Evolutionary conservation across 2,888 invertebrate genomes (phyloP).

Genomic region (Cybosia mesomella): DNA sequence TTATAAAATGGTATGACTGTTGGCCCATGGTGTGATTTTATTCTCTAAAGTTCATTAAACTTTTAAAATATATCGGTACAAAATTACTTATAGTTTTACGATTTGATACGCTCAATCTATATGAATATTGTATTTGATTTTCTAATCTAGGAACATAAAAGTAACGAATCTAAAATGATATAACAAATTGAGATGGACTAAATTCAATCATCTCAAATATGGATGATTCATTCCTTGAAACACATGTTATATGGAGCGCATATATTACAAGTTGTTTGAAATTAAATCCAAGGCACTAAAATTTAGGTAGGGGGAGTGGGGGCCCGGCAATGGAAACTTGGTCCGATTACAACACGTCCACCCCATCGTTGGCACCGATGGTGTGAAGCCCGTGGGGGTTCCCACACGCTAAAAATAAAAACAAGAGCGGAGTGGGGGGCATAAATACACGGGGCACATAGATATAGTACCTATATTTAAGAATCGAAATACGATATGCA

Average conservation of each 20-base stretch:
- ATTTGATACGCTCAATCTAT: constrained; percentile 46
- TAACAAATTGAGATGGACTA: constrained; percentile 16
- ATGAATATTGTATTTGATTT: constrained; percentile 38
- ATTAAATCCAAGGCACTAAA: neutral
- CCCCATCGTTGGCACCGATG: no score
- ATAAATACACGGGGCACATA: no score
- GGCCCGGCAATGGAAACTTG: no score
- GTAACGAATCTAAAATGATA: constrained; percentile 30
- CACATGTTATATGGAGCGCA: neutral
- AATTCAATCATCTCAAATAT: constrained; percentile 15
- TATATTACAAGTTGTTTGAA: neutral
- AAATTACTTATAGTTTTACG: constrained; percentile 38
- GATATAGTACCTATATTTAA: no score
- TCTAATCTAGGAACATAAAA: constrained; percentile 30
- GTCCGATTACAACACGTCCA: no score
- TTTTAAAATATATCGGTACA: constrained; percentile 22
- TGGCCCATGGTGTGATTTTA: neutral
- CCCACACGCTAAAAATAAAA: no score
- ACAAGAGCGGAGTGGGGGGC: no score
- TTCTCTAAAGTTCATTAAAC: constrained; percentile 32
- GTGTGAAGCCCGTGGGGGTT: no score
- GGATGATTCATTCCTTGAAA: neutral
- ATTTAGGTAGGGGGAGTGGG: no score
- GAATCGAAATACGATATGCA: no score
- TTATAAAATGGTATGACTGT: neutral